A percentile compares a stretch with the other conserved stretches of the same genome.
Conservation (phyloP, 1,140 invertebrate species). For the Apocrypta bakeri region DNA sequence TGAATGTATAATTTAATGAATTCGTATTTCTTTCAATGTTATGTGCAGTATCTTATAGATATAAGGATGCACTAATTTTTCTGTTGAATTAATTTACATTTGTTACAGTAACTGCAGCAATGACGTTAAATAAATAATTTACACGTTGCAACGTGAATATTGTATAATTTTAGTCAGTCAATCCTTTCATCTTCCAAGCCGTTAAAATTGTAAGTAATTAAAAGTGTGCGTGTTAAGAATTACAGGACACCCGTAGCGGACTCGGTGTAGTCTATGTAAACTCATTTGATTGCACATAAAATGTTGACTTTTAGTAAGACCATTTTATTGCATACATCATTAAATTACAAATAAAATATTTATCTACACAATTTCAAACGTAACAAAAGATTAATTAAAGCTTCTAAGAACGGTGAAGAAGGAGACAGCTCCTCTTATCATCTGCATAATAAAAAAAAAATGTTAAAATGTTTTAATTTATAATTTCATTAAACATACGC, state of each 20-base stretch:
- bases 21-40: slow-evolving; percentile 10
- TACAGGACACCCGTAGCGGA: too few relatives aligned
- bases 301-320: too few relatives aligned
- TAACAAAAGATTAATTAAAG: slow-evolving; percentile 15
- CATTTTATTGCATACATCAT: background rate
- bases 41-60: too few relatives aligned
- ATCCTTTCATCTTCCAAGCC: background rate
- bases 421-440: slow-evolving; percentile 33
- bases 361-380: too few relatives aligned
- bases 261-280: too few relatives aligned
- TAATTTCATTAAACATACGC: too few relatives aligned
- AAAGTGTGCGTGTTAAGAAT: too few relatives aligned
- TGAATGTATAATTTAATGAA: slow-evolving; percentile 16
- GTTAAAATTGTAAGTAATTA: too few relatives aligned
- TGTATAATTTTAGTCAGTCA: background rate
- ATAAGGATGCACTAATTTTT: background rate
- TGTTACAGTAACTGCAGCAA: slow-evolving; percentile 34
- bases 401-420: slow-evolving; percentile 28
- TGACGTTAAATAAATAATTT: slow-evolving; percentile 34
- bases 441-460: slow-evolving; percentile 13
- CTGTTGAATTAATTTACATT: slow-evolving; percentile 24
- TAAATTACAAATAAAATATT: background rate
- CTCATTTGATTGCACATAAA: too few relatives aligned
- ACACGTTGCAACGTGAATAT: slow-evolving; percentile 34
- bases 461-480: too few relatives aligned